Conservation (phyloP, 2,888 invertebrate species). For the Mycogona germanica region DNA sequence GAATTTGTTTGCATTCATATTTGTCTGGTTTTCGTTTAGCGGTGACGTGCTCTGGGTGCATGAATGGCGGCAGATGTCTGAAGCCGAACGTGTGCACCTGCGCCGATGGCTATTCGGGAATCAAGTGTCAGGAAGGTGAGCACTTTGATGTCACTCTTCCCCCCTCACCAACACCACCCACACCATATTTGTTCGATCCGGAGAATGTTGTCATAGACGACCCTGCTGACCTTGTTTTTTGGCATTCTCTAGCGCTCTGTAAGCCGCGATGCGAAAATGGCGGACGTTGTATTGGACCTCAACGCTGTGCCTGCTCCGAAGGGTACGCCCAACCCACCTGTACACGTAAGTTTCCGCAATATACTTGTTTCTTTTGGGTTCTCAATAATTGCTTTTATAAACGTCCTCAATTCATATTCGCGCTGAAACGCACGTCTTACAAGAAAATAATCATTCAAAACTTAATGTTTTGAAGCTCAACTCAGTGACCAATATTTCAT, state of each 20-base stretch:
- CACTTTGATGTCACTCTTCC: neutral
- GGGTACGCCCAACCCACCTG: slow-evolving; percentile 11
- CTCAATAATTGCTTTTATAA: neutral
- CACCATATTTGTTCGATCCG: too few species aligned
- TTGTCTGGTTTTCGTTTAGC: neutral
- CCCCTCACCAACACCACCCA: too few species aligned
- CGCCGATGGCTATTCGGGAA: slow-evolving; percentile 7
- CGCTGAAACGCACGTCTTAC: too few species aligned
- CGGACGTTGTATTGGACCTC: slow-evolving; percentile 17
- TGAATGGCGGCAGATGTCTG: slow-evolving; percentile 15
- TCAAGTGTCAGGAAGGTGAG: slow-evolving; percentile 15
- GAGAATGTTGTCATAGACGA: neutral
- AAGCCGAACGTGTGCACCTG: slow-evolving; percentile 14
- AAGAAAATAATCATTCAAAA: too few species aligned
- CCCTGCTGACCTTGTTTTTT: neutral
- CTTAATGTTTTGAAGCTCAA: too few species aligned
- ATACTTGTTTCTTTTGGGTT: neutral
- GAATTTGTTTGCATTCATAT: too few species aligned
- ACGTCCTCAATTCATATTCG: too few species aligned
- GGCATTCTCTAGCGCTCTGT: slow-evolving; percentile 4
- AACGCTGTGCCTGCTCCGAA: slow-evolving; percentile 11
- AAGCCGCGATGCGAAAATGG: slow-evolving; percentile 14
- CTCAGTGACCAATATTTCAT: too few species aligned
- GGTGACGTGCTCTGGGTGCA: slow-evolving; percentile 12
- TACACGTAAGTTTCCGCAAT: slow-evolving; percentile 12